phyloP scores from a whole-genome alignment of 2,888 invertebrate genomes.

The Melanotus villosus region DNA sequence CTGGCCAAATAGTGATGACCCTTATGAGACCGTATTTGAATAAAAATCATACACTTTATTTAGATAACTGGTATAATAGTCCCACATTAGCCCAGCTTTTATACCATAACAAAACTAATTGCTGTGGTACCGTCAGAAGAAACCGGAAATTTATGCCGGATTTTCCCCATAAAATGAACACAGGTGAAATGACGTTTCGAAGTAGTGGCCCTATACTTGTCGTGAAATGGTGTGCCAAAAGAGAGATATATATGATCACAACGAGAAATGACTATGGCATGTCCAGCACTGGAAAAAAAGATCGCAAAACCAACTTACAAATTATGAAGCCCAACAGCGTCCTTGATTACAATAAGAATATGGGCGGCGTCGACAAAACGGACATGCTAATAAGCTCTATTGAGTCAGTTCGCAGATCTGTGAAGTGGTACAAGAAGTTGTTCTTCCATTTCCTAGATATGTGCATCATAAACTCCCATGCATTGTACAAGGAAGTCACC shows the following conservation, averaged over 20 bases:
- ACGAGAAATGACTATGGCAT: slow-evolving; percentile 49
- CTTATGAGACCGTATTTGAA: background rate
- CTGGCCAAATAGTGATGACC: background rate
- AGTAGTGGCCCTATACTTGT: slow-evolving; percentile 44
- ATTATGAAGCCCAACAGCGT: slow-evolving; percentile 53
- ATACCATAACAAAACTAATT: background rate
- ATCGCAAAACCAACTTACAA: slow-evolving; percentile 37
- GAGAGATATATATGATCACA: slow-evolving; percentile 54
- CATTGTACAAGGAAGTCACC: slow-evolving; percentile 31
- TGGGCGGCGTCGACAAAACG: slow-evolving; percentile 54
- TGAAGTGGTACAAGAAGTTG: slow-evolving; percentile 47
- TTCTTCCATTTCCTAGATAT: slow-evolving; percentile 30
- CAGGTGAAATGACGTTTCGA: background rate
- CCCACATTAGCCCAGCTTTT: background rate
- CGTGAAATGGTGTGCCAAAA: slow-evolving; percentile 58
- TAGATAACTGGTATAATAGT: background rate
- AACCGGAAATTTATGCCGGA: background rate
- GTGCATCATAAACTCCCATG: slow-evolving; percentile 7
- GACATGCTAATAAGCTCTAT: slow-evolving; percentile 52
- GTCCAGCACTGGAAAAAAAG: slow-evolving; percentile 35
- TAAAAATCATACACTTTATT: background rate
- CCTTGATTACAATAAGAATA: slow-evolving; percentile 56
- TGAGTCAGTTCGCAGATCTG: slow-evolving; percentile 6
- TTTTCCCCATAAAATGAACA: background rate
- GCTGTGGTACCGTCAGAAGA: background rate